Percentiles rank a stretch among this genome's conserved stretches.
Conservation (phyloP, 2,888 invertebrate species). For the Syrista parreyssii region DNA sequence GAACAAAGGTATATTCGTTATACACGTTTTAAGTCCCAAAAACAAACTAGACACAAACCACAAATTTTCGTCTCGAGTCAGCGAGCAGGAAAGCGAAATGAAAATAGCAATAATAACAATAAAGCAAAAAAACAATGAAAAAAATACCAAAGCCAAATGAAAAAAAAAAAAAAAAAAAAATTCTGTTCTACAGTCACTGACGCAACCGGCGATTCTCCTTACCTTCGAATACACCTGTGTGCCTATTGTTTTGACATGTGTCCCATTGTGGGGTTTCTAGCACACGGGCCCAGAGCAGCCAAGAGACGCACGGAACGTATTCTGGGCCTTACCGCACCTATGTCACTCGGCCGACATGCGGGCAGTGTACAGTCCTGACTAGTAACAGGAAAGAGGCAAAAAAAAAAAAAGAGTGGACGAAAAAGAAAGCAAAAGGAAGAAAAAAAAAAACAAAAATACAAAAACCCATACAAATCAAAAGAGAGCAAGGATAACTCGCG, state of each 20-base stretch:
- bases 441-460: conserved; percentile 19
- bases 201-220: conserved; percentile 35
- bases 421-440: conserved; percentile 12
- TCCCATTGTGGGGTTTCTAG: conserved; percentile 52
- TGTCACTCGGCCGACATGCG: conserved; percentile 44
- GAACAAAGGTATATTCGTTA: not conserved
- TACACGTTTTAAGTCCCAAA: not conserved
- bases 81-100: not conserved
- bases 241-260: conserved; percentile 64
- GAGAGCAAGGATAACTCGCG: conserved; percentile 20
- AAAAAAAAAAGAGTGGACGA: conserved; percentile 8
- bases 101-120: not conserved
- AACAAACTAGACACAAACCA: not conserved
- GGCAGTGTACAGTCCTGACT: conserved; percentile 48
- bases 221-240: conserved; percentile 51
- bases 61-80: not conserved
- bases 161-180: not conserved
- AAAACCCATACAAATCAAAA: conserved; percentile 3
- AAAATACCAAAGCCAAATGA: not conserved
- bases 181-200: conserved; percentile 1
- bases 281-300: conserved; percentile 24
- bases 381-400: conserved; percentile 23
- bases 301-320: conserved; percentile 23
- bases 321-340: conserved; percentile 34
- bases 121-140: not conserved